Conservation (phyloP, 1,140 invertebrate species). For the Camponotus vicinus region DNA sequence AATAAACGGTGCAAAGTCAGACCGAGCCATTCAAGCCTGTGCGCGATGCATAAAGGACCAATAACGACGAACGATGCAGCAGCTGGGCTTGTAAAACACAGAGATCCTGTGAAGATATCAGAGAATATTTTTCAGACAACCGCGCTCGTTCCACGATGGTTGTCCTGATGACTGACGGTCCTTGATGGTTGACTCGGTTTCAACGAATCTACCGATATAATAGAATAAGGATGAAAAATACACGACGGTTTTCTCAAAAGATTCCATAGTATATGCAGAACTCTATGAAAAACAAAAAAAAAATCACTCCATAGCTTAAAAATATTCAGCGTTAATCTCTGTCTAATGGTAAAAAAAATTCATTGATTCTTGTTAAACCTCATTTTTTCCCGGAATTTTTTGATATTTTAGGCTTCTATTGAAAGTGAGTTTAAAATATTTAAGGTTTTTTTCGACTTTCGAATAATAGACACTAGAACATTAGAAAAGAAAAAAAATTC, state of each 20-base stretch:
- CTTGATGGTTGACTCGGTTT: background rate
- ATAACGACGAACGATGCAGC: slow-evolving; percentile 84
- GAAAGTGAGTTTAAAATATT: background rate
- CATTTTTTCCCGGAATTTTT: background rate
- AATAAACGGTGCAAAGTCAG: slow-evolving; percentile 60
- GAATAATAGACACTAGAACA: no score
- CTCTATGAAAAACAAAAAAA: background rate
- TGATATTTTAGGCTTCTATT: background rate
- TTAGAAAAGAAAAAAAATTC: no score
- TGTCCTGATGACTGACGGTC: background rate
- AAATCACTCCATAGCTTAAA: background rate
- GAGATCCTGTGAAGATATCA: slow-evolving; percentile 84
- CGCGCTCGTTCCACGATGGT: slow-evolving; percentile 44
- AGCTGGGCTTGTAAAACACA: slow-evolving; percentile 85
- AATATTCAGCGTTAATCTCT: background rate
- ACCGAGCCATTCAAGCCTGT: no score
- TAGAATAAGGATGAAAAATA: background rate
- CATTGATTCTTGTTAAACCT: no score
- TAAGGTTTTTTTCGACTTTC: background rate
- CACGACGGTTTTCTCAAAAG: background rate
- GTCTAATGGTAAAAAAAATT: background rate
- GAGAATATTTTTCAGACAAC: slow-evolving; percentile 48
- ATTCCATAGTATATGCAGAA: background rate
- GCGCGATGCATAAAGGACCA: slow-evolving; percentile 78
- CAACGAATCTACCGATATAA: background rate